Evolutionary conservation across 2,888 invertebrate species (phyloP).

Genomic region (Sphecodes monilicornis): DNA sequence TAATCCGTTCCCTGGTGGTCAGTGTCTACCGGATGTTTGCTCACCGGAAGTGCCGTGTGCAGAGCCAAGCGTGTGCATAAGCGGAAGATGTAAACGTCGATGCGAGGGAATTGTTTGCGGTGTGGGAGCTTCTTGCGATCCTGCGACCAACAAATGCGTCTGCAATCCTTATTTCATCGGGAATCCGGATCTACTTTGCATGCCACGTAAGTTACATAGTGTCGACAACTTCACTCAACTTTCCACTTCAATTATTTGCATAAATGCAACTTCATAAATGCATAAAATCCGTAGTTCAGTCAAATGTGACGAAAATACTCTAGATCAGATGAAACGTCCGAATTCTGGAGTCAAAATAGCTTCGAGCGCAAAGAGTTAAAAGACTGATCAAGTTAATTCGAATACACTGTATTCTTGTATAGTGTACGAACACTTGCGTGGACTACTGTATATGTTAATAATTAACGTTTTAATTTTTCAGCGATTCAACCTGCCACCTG

Average conservation of each 20-base stretch:
- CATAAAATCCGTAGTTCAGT: too few species aligned
- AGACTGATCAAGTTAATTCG: too few species aligned
- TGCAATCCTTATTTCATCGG: conserved; percentile 95
- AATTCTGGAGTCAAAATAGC: too few species aligned
- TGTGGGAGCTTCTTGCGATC: conserved; percentile 94
- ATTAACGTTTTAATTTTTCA: conserved; percentile 76
- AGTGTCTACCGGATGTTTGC: conserved; percentile 93
- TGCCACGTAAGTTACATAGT: conserved; percentile 91
- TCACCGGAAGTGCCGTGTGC: conserved; percentile 91
- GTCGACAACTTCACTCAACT: neutral
- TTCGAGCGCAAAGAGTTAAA: too few species aligned
- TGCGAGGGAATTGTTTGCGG: conserved; percentile 95
- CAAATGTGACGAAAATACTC: too few species aligned
- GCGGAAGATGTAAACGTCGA: conserved; percentile 94
- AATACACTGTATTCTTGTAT: too few species aligned
- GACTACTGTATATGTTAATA: neutral
- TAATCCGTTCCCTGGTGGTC: conserved; percentile 96
- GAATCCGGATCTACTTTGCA: conserved; percentile 94
- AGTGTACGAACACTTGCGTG: neutral
- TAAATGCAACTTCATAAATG: too few species aligned
- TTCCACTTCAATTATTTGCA: too few species aligned
- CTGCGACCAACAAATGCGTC: conserved; percentile 92
- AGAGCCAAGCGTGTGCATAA: conserved; percentile 92
- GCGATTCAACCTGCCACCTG: conserved; percentile 92
- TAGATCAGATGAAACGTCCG: too few species aligned